Evolutionary conservation across 2,888 invertebrate genomes (phyloP), one percentile per base, ranked within the genome.

Genomic region (Sphaerophoria rueppellii): DNA sequence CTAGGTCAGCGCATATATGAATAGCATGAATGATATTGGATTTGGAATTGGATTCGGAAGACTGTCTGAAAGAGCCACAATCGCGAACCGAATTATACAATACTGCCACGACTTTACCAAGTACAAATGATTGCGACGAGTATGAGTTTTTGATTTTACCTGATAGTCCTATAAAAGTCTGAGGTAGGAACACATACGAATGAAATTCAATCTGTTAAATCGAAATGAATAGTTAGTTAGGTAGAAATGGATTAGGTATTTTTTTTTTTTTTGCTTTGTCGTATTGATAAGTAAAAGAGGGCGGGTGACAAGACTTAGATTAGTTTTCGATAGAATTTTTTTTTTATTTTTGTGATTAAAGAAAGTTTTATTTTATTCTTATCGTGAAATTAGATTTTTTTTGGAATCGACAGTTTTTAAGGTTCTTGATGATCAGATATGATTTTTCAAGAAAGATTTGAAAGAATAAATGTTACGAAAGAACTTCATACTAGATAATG

Each of bases 1-100:
- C 73, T 79, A 79, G 79, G 79, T 79, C 79, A 79, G 46, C 48
- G 67, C 16, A 60, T 67, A 73, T 60, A 79, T 69, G 48, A 48
- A 73, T 61, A 73, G 58, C 52, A 52, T 52, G 54, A 55, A 73
- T 50, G 32, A 43, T 79, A 73, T 73, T 69, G 79, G 16, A 16
- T 58, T 58, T 37, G 32, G 43, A 3, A 12, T 24, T 24, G 24
- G 24, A 63, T 32, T 52, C 24, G 43, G 24, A 32, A 60, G 60
- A 55, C 78, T 60, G 40, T 40, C 78, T 60, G 40, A 24, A 37
- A 40, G 24, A 67, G 54, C 24, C 12, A 52, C 54, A 54, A 54
- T 24, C 24, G 24, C 24, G 24, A 50, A 54, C 32, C 67, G 40
- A 54, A 54, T 67, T 67, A 40, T 67, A 67, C 14, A 67, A 37